Percentiles rank a stretch among this genome's conserved stretches.
These are phyloP conservation scores for Percina caprodes DNA, from an alignment of 2,113 vertebrate species.

Conservation along the genomic window DNA sequence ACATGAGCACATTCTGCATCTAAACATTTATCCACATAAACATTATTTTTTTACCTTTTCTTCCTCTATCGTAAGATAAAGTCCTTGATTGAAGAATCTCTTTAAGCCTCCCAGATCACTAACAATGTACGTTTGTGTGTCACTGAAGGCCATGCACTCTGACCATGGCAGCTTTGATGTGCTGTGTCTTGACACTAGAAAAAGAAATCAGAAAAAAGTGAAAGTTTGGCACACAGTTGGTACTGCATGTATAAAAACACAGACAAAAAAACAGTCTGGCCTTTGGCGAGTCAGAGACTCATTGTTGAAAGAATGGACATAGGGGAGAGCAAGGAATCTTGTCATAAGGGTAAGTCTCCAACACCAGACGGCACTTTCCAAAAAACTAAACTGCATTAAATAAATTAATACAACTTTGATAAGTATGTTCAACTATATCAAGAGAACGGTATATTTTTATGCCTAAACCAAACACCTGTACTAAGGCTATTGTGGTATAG, in stretches of 20 bases:
- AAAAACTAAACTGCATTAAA: neutral
- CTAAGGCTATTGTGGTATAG: no score
- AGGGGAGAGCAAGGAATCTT: neutral
- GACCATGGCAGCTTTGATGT: conserved; percentile 82
- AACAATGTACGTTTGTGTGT: conserved; percentile 74
- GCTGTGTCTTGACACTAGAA: conserved; percentile 73
- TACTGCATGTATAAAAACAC: neutral
- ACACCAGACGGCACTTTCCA: neutral
- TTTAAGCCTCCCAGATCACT: conserved; percentile 84
- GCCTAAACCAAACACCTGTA: no score
- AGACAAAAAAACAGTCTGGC: no score
- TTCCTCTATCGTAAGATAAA: conserved; percentile 81
- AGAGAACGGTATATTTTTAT: no score
- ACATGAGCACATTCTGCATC: neutral
- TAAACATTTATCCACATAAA: neutral
- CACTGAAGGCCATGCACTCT: conserved; percentile 76
- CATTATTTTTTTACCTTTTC: conserved; percentile 85
- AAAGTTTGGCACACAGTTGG: no score
- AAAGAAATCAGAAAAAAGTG: neutral
- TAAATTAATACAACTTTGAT: no score
- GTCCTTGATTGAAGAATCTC: conserved; percentile 85
- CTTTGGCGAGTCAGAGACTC: neutral
- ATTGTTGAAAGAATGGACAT: neutral
- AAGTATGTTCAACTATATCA: no score
- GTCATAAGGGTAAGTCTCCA: neutral